These are phyloP conservation scores for Hybognathus amarus DNA, from an alignment of 2,797 vertebrate genomes.

Conservation along the genomic window DNA sequence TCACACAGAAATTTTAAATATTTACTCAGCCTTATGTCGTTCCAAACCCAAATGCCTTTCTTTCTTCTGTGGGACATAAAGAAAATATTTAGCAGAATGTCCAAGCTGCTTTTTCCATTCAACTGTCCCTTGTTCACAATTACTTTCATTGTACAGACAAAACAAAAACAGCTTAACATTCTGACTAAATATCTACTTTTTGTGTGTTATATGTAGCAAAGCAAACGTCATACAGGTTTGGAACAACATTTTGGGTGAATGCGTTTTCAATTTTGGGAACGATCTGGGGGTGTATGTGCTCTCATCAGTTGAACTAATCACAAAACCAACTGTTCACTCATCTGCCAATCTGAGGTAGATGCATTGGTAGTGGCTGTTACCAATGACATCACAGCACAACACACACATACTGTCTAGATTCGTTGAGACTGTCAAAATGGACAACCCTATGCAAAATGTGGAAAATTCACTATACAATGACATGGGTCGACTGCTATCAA, in stretches of 20 bases:
- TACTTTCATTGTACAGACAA: not conserved
- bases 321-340: conserved; percentile 5
- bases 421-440: not conserved
- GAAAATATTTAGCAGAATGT: conserved; percentile 7
- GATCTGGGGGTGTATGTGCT: conserved; percentile 18
- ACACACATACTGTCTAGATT: conserved; percentile 8
- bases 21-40: not conserved
- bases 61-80: not conserved
- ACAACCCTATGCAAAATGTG: conserved; percentile 1
- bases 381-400: conserved; percentile 41
- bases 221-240: not conserved
- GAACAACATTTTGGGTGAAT: not conserved
- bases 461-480: conserved; percentile 39
- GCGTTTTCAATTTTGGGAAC: not conserved
- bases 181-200: not conserved
- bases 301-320: conserved; percentile 3
- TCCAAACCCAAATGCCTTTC: not conserved
- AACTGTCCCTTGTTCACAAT: not conserved
- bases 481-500: conserved; percentile 8
- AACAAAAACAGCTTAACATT: not conserved
- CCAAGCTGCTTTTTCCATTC: not conserved
- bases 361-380: conserved; percentile 52
- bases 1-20: not conserved
- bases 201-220: not conserved
- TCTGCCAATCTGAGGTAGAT: conserved; percentile 35